Evolutionary conservation across 2,888 invertebrate species (phyloP).

Genomic region (Aleiodes alternator): DNA sequence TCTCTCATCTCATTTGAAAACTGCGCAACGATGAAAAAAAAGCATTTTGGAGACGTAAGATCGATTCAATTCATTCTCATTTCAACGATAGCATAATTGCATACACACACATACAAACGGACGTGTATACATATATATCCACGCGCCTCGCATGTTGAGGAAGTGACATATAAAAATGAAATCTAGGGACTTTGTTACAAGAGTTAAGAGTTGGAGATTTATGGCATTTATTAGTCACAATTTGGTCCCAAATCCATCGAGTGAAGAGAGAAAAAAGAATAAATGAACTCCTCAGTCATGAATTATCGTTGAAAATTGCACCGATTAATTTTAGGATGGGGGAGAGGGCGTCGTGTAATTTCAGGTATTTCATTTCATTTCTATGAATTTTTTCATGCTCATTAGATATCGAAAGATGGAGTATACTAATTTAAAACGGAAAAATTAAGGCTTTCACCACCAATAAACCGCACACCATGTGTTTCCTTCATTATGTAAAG

Average conservation of each 20-base stretch:
- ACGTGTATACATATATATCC: too few species aligned
- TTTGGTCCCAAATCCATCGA: background rate
- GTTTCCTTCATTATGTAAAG: slow-evolving; percentile 21
- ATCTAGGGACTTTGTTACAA: slow-evolving; percentile 7
- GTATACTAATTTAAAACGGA: background rate
- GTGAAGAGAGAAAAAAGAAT: too few species aligned
- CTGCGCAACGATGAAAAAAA: slow-evolving; percentile 1
- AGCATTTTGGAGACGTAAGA: slow-evolving; percentile 31
- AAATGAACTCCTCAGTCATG: background rate
- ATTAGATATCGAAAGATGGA: slow-evolving; percentile 16
- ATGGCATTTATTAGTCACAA: slow-evolving; percentile 2
- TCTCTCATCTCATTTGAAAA: background rate
- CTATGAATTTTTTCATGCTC: slow-evolving; percentile 20
- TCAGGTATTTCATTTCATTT: slow-evolving; percentile 14
- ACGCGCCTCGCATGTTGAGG: background rate
- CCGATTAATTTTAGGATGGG: background rate
- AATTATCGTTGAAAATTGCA: slow-evolving; percentile 19
- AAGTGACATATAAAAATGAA: slow-evolving; percentile 31
- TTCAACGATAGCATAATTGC: slow-evolving; percentile 41
- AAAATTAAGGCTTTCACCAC: slow-evolving; percentile 31
- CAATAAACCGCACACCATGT: slow-evolving; percentile 5
- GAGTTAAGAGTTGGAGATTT: slow-evolving; percentile 9
- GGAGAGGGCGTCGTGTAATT: slow-evolving; percentile 7
- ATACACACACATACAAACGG: slow-evolving; percentile 6
- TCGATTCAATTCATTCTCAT: slow-evolving; percentile 43